A percentile compares a stretch with the other conserved stretches of the same genome.
phyloP scores from a whole-genome alignment of 2,888 invertebrate genomes.

The Formica aserva region DNA sequence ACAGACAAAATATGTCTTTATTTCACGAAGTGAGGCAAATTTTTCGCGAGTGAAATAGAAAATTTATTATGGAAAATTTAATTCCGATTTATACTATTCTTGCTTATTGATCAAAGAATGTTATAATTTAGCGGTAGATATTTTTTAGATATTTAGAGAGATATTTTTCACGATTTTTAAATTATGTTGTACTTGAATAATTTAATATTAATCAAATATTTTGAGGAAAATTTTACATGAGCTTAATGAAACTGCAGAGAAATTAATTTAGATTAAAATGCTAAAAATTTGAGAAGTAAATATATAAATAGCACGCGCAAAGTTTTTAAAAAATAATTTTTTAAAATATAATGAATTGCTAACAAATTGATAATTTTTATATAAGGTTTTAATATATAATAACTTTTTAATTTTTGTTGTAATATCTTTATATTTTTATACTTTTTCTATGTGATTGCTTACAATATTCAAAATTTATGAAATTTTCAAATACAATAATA shows the following conservation, averaged over 20 bases:
- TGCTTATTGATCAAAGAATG: not conserved
- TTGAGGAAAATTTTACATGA: not conserved
- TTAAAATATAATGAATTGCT: too few species aligned
- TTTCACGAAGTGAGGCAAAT: slow-evolving; percentile 20
- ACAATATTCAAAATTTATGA: not conserved
- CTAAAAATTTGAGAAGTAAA: not conserved
- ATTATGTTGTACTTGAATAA: not conserved
- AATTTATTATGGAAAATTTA: slow-evolving; percentile 18
- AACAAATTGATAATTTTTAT: not conserved
- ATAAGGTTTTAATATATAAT: too few species aligned
- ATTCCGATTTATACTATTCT: not conserved
- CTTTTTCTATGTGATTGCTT: not conserved
- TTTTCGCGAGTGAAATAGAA: not conserved
- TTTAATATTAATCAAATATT: not conserved
- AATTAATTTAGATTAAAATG: not conserved
- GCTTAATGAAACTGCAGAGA: not conserved
- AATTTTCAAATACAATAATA: not conserved
- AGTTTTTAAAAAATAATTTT: not conserved
- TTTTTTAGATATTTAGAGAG: not conserved
- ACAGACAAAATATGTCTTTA: slow-evolving; percentile 22
- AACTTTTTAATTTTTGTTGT: not conserved
- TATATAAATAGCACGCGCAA: not conserved
- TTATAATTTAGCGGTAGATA: not conserved
- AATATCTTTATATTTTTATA: not conserved
- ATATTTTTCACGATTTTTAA: not conserved